A percentile compares a stretch with the other conserved stretches of the same genome.
These are phyloP conservation scores for Uropsilus gracilis DNA, from an alignment of 2,113 vertebrate genomes.

Conservation along the genomic window DNA sequence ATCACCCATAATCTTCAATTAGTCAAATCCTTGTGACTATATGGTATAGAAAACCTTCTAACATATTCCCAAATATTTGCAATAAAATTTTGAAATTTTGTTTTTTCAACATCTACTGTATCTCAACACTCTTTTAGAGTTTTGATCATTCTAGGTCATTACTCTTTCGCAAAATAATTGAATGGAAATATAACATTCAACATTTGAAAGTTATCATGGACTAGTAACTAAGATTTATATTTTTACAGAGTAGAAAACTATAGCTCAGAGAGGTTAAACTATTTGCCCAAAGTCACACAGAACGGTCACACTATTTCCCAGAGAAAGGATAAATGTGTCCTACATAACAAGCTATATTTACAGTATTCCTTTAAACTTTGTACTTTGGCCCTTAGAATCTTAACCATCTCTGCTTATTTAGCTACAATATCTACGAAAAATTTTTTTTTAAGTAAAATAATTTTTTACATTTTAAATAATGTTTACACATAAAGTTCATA, in stretches of 20 bases:
- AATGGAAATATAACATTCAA: neutral
- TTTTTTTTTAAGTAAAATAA: neutral
- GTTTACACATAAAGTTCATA: neutral
- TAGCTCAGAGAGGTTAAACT: neutral
- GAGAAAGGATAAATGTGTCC: neutral
- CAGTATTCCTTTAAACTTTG: neutral
- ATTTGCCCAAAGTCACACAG: neutral
- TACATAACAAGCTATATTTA: neutral
- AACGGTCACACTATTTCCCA: neutral
- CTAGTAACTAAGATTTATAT: neutral
- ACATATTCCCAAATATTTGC: neutral
- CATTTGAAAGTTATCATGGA: neutral
- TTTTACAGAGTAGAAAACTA: constrained; percentile 31
- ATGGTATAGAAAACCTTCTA: neutral
- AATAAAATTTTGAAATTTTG: neutral
- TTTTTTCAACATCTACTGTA: neutral
- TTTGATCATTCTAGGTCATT: neutral
- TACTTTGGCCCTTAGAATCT: neutral
- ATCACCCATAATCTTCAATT: neutral
- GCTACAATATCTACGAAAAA: neutral
- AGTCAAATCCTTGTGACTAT: neutral
- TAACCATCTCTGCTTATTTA: neutral
- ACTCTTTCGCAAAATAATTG: constrained; percentile 22
- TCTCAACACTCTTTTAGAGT: neutral
- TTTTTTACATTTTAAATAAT: constrained; percentile 47